These are phyloP conservation scores for Perdita meconis DNA, from an alignment of 2,888 invertebrate genomes.

Conservation along the genomic window DNA sequence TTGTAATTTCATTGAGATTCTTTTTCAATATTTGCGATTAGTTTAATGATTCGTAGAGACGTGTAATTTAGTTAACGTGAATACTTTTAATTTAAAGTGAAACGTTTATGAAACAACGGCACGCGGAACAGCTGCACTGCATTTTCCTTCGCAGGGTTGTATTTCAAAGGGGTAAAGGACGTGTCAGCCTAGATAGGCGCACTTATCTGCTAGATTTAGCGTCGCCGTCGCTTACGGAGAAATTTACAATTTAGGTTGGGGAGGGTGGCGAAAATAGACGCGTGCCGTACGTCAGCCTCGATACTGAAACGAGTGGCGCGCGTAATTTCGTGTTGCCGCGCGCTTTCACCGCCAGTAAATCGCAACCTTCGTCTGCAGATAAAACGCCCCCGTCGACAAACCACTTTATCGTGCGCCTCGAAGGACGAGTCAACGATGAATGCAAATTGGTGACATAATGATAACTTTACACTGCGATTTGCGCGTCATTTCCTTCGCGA, in stretches of 20 bases:
- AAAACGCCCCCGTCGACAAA: slow-evolving; percentile 8
- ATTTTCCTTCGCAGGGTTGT: slow-evolving; percentile 26
- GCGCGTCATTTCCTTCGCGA: not conserved
- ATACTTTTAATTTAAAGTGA: slow-evolving; percentile 42
- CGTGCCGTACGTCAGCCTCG: slow-evolving; percentile 39
- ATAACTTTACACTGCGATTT: not conserved
- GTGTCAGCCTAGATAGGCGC: slow-evolving; percentile 34
- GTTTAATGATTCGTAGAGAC: not conserved
- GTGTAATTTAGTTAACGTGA: too few species aligned
- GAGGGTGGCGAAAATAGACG: slow-evolving; percentile 31
- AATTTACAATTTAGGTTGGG: slow-evolving; percentile 48
- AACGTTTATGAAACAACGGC: slow-evolving; percentile 40
- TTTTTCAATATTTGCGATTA: too few species aligned
- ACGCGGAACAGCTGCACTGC: slow-evolving; percentile 12
- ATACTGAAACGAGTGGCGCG: slow-evolving; percentile 18
- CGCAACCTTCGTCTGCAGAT: not conserved
- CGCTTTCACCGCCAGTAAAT: slow-evolving; percentile 29
- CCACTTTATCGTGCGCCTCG: slow-evolving; percentile 8
- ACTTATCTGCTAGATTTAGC: slow-evolving; percentile 59
- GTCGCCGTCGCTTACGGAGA: slow-evolving; percentile 25
- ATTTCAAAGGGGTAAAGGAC: slow-evolving; percentile 49
- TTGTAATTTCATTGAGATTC: too few species aligned
- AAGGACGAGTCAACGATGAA: not conserved
- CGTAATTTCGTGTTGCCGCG: slow-evolving; percentile 42
- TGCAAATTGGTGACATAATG: not conserved